phyloP scores from a whole-genome alignment of 92 coral and sea anemone genomes.

The Actinostola sp. region DNA sequence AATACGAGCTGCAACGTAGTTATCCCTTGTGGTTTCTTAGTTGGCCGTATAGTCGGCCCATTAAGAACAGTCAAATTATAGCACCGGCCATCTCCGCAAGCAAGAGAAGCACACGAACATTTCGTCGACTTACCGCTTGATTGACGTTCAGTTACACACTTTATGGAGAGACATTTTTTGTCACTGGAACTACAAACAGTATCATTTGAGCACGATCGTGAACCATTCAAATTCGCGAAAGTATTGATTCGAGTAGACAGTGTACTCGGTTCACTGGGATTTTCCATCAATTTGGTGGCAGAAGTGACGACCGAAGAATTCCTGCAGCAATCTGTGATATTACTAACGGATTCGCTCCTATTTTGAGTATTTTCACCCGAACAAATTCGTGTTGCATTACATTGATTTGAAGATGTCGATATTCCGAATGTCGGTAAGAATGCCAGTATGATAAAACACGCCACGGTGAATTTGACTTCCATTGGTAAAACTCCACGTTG shows the following conservation, averaged over 20 bases:
- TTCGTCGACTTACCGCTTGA: not conserved
- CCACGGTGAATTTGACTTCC: not conserved
- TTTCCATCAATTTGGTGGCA: not conserved
- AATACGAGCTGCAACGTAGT: constrained; percentile 18
- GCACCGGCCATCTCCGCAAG: constrained; percentile 30
- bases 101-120: constrained; percentile 11
- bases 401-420: constrained; percentile 16
- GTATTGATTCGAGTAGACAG: not conserved
- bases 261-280: not conserved
- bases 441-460: constrained; percentile 4
- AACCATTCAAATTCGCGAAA: constrained; percentile 10
- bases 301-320: constrained; percentile 1
- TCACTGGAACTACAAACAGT: constrained; percentile 2
- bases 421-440: constrained; percentile 7
- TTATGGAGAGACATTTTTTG: constrained; percentile 16
- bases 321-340: not conserved
- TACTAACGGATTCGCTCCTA: not conserved
- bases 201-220: constrained; percentile 5
- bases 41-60: not conserved
- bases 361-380: constrained; percentile 4
- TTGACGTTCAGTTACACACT: not conserved
- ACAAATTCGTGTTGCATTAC: constrained; percentile 8
- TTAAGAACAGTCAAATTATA: constrained; percentile 12
- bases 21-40: not conserved
- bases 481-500: not conserved